A percentile compares a stretch with the other conserved stretches of the same genome.
These are phyloP conservation scores for Lepidonotus clava DNA, from an alignment of 2,888 invertebrate species.

Conservation along the genomic window DNA sequence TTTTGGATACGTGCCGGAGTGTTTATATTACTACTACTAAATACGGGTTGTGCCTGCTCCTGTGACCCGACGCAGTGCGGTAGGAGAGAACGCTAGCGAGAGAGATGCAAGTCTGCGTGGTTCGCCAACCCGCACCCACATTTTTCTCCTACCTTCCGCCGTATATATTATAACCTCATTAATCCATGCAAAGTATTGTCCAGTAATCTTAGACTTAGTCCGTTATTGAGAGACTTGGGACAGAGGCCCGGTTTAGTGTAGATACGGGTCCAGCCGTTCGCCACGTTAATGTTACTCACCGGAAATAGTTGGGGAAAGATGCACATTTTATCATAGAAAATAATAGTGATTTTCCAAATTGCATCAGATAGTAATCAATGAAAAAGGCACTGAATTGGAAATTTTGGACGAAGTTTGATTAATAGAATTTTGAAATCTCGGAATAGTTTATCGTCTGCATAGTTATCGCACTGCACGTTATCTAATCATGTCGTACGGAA, in stretches of 20 bases:
- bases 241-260: too few species aligned
- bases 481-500: too few species aligned
- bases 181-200: conserved; percentile 44
- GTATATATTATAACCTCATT: conserved; percentile 1
- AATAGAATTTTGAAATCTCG: too few species aligned
- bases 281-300: background rate
- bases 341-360: too few species aligned
- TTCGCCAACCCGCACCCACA: background rate
- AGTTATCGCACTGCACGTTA: too few species aligned
- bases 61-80: background rate
- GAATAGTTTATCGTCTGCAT: too few species aligned
- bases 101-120: background rate
- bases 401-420: too few species aligned
- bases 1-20: conserved; percentile 14
- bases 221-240: background rate
- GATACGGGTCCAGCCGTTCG: too few species aligned
- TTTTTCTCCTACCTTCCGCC: background rate
- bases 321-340: too few species aligned
- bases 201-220: conserved; percentile 19
- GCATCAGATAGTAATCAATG: too few species aligned
- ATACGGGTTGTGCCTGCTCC: conserved; percentile 10
- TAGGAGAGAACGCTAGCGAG: background rate
- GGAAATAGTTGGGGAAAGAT: background rate
- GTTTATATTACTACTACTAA: conserved; percentile 15
- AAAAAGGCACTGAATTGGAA: too few species aligned